Evolutionary conservation across 1,140 invertebrate species (phyloP).

Genomic region (Heliconius hermathena): DNA sequence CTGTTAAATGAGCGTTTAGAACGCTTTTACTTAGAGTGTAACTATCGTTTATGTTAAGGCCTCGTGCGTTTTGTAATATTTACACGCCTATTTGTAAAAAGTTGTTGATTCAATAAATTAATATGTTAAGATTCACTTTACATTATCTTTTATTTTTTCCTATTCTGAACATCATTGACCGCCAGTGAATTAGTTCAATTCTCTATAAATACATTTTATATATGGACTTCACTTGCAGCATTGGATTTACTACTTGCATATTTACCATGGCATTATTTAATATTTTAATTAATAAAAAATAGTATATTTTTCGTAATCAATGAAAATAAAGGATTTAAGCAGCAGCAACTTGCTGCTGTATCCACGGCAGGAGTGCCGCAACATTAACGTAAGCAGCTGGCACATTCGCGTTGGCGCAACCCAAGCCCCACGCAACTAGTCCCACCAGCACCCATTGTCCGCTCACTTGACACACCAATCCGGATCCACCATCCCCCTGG

Average conservation of each 20-base stretch:
- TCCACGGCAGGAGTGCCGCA: conserved; percentile 84
- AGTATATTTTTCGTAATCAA: background rate
- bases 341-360: conserved; percentile 77
- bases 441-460: conserved; percentile 85
- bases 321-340: conserved; percentile 38
- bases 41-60: conserved; percentile 66
- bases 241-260: background rate
- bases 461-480: conserved; percentile 85
- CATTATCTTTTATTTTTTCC: conserved; percentile 17
- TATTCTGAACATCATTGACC: background rate
- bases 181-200: no score
- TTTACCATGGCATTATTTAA: background rate
- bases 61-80: conserved; percentile 76
- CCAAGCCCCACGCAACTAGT: conserved; percentile 89
- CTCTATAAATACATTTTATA: background rate
- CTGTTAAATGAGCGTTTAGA: conserved; percentile 77
- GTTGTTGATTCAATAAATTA: conserved; percentile 76
- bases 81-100: conserved; percentile 76
- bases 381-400: conserved; percentile 88
- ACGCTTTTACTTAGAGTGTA: conserved; percentile 60
- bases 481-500: conserved; percentile 90
- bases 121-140: conserved; percentile 63
- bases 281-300: background rate
- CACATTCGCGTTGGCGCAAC: conserved; percentile 84
- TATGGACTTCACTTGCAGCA: background rate